These are phyloP conservation scores for Agrotis exclamationis DNA, from an alignment of 2,888 invertebrate genomes.

Conservation along the genomic window DNA sequence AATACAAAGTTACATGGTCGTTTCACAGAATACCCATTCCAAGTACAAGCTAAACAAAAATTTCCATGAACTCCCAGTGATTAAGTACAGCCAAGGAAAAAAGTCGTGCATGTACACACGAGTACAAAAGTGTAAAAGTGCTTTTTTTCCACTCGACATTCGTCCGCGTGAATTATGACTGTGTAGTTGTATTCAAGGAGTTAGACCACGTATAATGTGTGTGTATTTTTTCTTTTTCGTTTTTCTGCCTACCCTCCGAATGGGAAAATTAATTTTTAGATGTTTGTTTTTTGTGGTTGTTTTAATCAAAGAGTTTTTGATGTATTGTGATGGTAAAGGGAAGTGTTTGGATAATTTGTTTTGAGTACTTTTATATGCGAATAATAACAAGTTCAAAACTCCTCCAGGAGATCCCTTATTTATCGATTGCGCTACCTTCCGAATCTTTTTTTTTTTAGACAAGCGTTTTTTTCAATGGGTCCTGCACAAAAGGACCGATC, in stretches of 20 bases:
- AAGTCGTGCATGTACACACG: constrained; percentile 51
- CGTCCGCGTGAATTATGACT: constrained; percentile 63
- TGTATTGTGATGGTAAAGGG: not conserved
- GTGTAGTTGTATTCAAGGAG: constrained; percentile 62
- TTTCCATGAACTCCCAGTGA: constrained; percentile 59
- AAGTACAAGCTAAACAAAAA: constrained; percentile 43
- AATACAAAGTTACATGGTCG: constrained; percentile 29
- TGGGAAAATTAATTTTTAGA: constrained; percentile 15
- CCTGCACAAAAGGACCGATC: constrained; percentile 27
- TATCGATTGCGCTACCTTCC: not conserved
- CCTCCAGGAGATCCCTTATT: not conserved
- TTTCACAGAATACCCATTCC: constrained; percentile 40
- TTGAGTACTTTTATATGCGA: not conserved
- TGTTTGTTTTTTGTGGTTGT: constrained; percentile 12
- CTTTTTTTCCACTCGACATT: constrained; percentile 61
- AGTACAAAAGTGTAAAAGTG: constrained; percentile 64
- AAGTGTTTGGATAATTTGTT: constrained; percentile 1
- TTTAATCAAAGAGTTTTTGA: constrained; percentile 47
- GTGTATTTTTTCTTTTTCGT: constrained; percentile 31
- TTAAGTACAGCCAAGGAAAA: constrained; percentile 61
- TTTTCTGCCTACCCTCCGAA: constrained; percentile 26
- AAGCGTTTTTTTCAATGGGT: not conserved
- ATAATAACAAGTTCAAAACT: not conserved
- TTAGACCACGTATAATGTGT: constrained; percentile 41
- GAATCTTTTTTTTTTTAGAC: too few species aligned